Conservation (phyloP, 2,888 invertebrate genomes). For the Bembecia ichneumoniformis region DNA sequence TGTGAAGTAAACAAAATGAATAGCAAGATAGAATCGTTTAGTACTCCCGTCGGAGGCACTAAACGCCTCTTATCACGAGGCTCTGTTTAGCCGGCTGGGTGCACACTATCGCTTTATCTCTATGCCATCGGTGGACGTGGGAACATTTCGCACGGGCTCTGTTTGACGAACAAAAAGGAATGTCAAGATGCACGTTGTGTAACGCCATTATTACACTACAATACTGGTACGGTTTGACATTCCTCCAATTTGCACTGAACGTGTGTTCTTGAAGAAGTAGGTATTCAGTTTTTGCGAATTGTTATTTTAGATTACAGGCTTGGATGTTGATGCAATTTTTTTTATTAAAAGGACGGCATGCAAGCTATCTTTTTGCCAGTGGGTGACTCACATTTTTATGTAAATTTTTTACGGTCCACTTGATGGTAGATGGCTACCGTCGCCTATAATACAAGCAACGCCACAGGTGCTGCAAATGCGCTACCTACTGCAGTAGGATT, state of each 20-base stretch:
- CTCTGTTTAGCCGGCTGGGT: constrained; percentile 44
- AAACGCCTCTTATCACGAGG: constrained; percentile 38
- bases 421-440: too few relatives aligned
- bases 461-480: too few relatives aligned
- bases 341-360: too few relatives aligned
- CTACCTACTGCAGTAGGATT: too few relatives aligned
- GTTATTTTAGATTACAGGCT: constrained; percentile 8
- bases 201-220: constrained; percentile 30
- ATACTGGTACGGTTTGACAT: constrained; percentile 37
- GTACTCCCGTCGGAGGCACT: constrained; percentile 21
- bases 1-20: constrained; percentile 1
- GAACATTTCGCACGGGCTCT: constrained; percentile 52
- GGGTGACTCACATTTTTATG: too few relatives aligned
- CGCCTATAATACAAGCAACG: too few relatives aligned
- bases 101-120: constrained; percentile 32
- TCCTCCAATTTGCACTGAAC: constrained; percentile 46
- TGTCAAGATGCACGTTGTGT: constrained; percentile 66
- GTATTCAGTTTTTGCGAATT: constrained; percentile 26
- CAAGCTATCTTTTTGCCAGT: too few relatives aligned
- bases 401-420: too few relatives aligned
- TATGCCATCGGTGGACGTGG: constrained; percentile 29
- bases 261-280: constrained; percentile 35
- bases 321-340: too few relatives aligned
- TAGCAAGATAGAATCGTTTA: constrained; percentile 3
- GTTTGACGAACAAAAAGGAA: constrained; percentile 60